A percentile compares a stretch with the other conserved stretches of the same genome.
These are phyloP conservation scores for Nycticryphes semicollaris DNA, from an alignment of 2,113 vertebrate genomes.

Conservation along the genomic window DNA sequence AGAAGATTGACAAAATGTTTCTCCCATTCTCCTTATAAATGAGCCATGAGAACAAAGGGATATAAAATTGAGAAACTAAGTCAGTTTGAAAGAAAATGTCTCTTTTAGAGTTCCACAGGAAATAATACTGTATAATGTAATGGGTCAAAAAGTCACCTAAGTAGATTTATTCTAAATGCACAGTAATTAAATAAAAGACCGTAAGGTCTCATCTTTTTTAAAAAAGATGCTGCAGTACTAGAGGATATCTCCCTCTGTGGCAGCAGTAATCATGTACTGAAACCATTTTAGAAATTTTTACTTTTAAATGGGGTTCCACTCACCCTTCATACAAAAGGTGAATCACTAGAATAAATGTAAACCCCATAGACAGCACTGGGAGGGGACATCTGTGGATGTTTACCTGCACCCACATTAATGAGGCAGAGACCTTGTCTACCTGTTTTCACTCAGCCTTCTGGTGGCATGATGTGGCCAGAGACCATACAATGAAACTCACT, in stretches of 20 bases:
- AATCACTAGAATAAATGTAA: not conserved
- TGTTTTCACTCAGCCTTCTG: not conserved
- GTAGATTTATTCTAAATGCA: not conserved
- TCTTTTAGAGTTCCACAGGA: not conserved
- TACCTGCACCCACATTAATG: fast-evolving
- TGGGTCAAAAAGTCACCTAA: not conserved
- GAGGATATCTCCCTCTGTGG: not conserved
- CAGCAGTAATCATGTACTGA: not conserved
- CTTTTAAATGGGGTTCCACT: not conserved
- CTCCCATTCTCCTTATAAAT: not conserved
- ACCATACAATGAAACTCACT: not conserved
- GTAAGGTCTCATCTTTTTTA: not conserved
- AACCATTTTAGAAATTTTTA: not conserved
- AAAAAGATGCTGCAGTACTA: not conserved
- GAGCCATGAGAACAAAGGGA: not conserved
- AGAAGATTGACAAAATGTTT: not conserved
- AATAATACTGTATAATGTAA: not conserved
- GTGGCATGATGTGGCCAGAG: not conserved
- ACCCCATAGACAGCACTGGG: fast-evolving
- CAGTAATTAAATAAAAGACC: not conserved
- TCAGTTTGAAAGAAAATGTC: not conserved
- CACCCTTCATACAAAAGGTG: not conserved
- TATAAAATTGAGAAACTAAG: not conserved
- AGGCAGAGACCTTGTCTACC: not conserved
- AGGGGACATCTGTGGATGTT: not conserved